Evolutionary conservation across 2,888 invertebrate species (phyloP).

Genomic region (Germaria angustata): DNA sequence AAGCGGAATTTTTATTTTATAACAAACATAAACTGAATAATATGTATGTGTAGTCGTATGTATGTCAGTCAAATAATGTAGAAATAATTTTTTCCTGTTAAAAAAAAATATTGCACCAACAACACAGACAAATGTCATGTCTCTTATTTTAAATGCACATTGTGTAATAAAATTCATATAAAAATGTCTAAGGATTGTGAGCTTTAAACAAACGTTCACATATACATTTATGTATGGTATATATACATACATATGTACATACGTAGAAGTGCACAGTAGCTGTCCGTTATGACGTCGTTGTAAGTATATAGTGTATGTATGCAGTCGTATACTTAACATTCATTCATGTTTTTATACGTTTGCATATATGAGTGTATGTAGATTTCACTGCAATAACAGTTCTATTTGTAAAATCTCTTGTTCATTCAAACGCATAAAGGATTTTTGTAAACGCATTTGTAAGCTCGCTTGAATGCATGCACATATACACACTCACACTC

Average conservation of each 20-base stretch:
- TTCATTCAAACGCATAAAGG: slow-evolving; percentile 2
- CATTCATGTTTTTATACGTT: neutral
- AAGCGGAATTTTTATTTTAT: neutral
- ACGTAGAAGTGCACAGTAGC: too few relatives aligned
- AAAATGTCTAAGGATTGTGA: neutral
- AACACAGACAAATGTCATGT: slow-evolving; percentile 2
- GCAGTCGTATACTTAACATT: neutral
- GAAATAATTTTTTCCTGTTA: neutral
- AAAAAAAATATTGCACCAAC: neutral
- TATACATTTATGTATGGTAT: neutral
- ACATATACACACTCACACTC: too few relatives aligned
- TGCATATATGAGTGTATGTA: neutral
- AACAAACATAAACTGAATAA: neutral
- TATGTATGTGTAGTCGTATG: neutral
- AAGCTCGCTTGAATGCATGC: too few relatives aligned
- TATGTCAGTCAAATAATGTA: slow-evolving; percentile 5
- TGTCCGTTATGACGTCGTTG: too few relatives aligned
- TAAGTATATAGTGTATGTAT: too few relatives aligned
- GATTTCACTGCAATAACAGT: neutral
- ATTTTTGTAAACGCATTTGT: neutral
- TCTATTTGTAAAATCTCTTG: neutral
- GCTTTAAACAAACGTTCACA: neutral
- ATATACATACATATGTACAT: neutral
- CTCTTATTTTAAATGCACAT: neutral
- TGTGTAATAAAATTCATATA: neutral